Evolutionary conservation across 2,797 vertebrate genomes (phyloP).

Genomic region (Dendrocincla fuliginosa): DNA sequence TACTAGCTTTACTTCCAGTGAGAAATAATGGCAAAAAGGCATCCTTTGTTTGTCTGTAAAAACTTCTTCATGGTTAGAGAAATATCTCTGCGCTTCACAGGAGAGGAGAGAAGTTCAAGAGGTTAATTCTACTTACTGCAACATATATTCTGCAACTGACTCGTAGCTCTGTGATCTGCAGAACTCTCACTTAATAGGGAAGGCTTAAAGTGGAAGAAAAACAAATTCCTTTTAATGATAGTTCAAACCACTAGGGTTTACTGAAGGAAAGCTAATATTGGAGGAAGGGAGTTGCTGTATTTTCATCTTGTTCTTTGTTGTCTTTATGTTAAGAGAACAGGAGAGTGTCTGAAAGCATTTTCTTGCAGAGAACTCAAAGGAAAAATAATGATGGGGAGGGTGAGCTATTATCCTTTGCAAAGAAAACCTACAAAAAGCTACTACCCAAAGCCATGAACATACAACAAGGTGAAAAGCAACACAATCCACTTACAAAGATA

Average conservation of each 20-base stretch:
- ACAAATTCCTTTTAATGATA: not conserved
- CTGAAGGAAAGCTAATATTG: not conserved
- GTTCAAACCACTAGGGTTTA: not conserved
- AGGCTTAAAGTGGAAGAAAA: not conserved
- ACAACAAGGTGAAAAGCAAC: not conserved
- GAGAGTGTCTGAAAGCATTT: not conserved
- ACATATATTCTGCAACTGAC: not conserved
- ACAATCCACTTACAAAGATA: not conserved
- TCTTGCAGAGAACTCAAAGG: not conserved
- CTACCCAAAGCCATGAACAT: not conserved
- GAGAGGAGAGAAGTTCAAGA: constrained; percentile 3
- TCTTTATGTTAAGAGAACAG: not conserved
- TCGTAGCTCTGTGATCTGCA: not conserved
- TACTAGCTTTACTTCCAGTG: not conserved
- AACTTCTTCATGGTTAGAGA: not conserved
- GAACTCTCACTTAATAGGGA: not conserved
- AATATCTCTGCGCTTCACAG: not conserved
- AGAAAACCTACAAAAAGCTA: not conserved
- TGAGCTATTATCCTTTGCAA: not conserved
- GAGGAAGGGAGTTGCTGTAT: not conserved
- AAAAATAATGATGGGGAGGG: not conserved
- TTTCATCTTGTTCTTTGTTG: not conserved
- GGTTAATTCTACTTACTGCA: constrained; percentile 41
- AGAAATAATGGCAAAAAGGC: not conserved
- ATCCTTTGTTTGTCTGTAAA: not conserved